Evolutionary conservation across 2,113 vertebrate genomes (phyloP).

Genomic region (Prietella phreatophila): DNA sequence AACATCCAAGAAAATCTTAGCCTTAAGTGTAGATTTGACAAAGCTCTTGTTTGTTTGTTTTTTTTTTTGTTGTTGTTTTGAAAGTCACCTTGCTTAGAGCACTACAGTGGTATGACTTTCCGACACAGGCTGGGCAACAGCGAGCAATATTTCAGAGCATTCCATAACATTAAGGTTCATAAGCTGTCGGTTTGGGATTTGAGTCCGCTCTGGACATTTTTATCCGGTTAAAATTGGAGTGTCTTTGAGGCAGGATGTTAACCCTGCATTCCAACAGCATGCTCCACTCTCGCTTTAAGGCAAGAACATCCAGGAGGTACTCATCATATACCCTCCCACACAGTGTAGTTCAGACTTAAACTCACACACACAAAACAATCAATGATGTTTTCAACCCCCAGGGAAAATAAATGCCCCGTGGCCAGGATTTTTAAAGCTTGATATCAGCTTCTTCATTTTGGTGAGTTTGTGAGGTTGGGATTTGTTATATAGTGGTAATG

Average conservation of each 20-base stretch:
- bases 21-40: neutral
- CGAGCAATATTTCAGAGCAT: neutral
- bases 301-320: slow-evolving; percentile 22
- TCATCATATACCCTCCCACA: neutral
- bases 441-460: neutral
- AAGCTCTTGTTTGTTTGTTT: neutral
- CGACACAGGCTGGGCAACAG: neutral
- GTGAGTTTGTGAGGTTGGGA: neutral
- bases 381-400: neutral
- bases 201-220: neutral
- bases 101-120: neutral
- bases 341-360: neutral
- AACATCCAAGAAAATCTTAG: neutral
- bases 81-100: neutral
- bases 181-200: neutral
- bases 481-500: neutral
- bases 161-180: neutral
- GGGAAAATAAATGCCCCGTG: neutral
- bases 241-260: neutral
- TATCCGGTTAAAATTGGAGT: slow-evolving; percentile 1
- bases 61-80: neutral
- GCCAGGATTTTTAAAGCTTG: neutral
- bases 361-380: neutral
- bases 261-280: neutral
- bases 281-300: slow-evolving; percentile 11